Conservation (phyloP, 2,888 invertebrate genomes). For the Pachycephus smyrnensis region DNA sequence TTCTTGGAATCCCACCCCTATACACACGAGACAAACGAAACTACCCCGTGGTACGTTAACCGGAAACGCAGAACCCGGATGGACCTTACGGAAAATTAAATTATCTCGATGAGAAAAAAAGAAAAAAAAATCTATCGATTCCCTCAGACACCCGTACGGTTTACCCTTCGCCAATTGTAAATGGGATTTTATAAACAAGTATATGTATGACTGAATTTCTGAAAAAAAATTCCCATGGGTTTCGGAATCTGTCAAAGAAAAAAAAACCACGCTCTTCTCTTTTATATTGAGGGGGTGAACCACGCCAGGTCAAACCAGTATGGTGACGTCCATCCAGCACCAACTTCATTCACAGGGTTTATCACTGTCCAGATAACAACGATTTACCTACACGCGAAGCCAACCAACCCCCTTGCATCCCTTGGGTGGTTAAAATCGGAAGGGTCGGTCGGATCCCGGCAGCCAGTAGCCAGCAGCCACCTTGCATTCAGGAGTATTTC, state of each 20-base stretch:
- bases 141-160: too few relatives aligned
- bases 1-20: constrained; percentile 35
- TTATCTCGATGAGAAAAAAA: constrained; percentile 31
- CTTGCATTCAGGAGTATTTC: constrained; percentile 67
- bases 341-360: constrained; percentile 65
- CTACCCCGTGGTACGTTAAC: constrained; percentile 7
- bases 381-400: constrained; percentile 63
- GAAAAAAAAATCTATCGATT: not conserved
- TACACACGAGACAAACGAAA: constrained; percentile 44
- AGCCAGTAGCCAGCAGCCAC: constrained; percentile 49
- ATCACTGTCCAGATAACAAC: constrained; percentile 68
- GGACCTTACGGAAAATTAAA: constrained; percentile 50
- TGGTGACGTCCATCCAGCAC: constrained; percentile 41
- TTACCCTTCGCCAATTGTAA: too few relatives aligned
- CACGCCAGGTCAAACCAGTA: too few relatives aligned
- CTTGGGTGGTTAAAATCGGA: not conserved
- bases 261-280: too few relatives aligned
- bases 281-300: too few relatives aligned
- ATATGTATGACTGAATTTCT: too few relatives aligned
- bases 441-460: constrained; percentile 27
- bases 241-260: too few relatives aligned
- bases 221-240: too few relatives aligned
- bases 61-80: constrained; percentile 16
- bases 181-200: too few relatives aligned
- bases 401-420: too few relatives aligned